Evolutionary conservation across 2,113 vertebrate species (phyloP), one percentile per base, ranked within the genome.

Genomic region (Oryzias woworae): DNA sequence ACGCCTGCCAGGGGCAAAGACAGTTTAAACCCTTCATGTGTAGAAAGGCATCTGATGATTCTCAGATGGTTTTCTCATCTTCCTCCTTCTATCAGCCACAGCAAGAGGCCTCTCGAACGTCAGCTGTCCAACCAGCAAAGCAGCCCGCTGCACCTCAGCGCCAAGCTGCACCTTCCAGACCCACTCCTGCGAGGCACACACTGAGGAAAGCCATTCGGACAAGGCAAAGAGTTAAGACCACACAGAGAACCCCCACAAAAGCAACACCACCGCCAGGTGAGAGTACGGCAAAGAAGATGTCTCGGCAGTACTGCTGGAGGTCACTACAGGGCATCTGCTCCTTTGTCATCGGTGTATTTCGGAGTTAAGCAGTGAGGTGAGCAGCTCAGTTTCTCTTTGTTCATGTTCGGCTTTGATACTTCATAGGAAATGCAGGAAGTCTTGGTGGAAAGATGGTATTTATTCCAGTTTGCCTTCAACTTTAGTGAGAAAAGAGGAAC

Each of bases 261-360:
- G 10, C 84, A 31, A 68, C 73, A 0, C 62, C 47, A 2, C 45
- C 84, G 3, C 68, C 77, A 15, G 79, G 52, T 2, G 84, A 90
- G 58, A 88, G 75, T 0, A 78, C 85, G 17, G 87, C 91, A 4
- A 88, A 87, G 88, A 91, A 77, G 74, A 69, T 91, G 71, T 92
- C 93, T 23, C 85, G 71, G 62, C 80, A 92, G 5, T 83, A 92
- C 64, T 95, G 94, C 78, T 95, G 93, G 93, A 90, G 88, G 63
- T 92, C 93, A 3, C 78, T 95, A 22, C 88, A 91, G 3, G 84
- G 80, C 14, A 53, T 93, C 68, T 95, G 94, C 69, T 78, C 91
- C 58, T 93, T 82, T 28, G 50, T 94, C 69, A 88, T 95, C 28
- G 87, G 92, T 49, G 85, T 92, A 77, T 91, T 93, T 58, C 76